Evolutionary conservation across 2,797 vertebrate genomes (phyloP).

Genomic region (Sarcophilus harrisii): DNA sequence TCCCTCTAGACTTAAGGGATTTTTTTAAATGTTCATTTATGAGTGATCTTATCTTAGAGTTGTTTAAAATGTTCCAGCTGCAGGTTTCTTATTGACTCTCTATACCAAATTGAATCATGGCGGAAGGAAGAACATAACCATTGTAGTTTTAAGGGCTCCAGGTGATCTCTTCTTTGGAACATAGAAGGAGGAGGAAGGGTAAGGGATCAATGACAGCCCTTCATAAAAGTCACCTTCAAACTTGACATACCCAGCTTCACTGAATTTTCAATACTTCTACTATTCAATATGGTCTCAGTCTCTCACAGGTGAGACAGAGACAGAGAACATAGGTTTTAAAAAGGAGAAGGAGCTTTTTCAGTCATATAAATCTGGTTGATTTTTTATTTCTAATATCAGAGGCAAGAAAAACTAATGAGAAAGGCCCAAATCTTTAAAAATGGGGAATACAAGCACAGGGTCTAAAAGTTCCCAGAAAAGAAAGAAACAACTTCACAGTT

Average conservation of each 20-base stretch:
- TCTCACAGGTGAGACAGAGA: not conserved
- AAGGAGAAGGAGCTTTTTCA: not conserved
- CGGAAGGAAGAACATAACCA: not conserved
- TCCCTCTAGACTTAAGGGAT: not conserved
- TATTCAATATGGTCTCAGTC: not conserved
- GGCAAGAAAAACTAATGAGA: not conserved
- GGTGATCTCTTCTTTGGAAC: not conserved
- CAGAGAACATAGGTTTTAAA: not conserved
- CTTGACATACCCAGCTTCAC: not conserved
- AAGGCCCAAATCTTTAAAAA: not conserved
- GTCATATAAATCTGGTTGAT: not conserved
- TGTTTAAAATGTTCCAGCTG: not conserved
- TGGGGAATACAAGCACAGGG: slow-evolving; percentile 20
- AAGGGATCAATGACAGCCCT: not conserved
- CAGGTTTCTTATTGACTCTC: too few species aligned
- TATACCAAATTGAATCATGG: not conserved
- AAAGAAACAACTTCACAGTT: not conserved
- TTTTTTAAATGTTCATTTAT: not conserved
- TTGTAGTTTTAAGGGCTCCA: not conserved
- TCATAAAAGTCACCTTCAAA: not conserved
- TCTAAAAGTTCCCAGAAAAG: not conserved
- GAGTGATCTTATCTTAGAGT: too few species aligned
- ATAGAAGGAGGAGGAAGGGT: not conserved
- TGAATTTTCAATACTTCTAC: not conserved
- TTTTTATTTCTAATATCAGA: not conserved